These are phyloP conservation scores for Unio pictorum DNA, from an alignment of 2,888 invertebrate genomes.

Conservation along the genomic window DNA sequence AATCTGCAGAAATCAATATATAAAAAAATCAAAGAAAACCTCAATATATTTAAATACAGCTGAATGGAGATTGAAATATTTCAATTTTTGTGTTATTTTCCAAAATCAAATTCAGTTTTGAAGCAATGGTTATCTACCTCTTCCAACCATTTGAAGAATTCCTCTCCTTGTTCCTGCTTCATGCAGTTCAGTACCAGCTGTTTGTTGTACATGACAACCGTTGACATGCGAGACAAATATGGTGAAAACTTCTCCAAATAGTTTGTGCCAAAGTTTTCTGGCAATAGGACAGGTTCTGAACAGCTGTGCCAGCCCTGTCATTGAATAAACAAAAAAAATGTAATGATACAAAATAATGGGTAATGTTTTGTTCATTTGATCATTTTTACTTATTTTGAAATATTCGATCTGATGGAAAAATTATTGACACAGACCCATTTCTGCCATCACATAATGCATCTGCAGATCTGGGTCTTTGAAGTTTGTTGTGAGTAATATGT, in stretches of 20 bases:
- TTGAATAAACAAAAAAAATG: not conserved
- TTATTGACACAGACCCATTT: too few species aligned
- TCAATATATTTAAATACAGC: too few species aligned
- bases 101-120: not conserved
- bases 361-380: not conserved
- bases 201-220: constrained; percentile 62
- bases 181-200: constrained; percentile 45
- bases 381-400: not conserved
- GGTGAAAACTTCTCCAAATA: constrained; percentile 52
- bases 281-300: constrained; percentile 44
- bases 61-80: too few species aligned
- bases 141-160: constrained; percentile 55
- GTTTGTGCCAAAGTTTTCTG: constrained; percentile 41
- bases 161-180: constrained; percentile 47
- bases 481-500: too few species aligned
- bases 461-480: too few species aligned
- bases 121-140: constrained; percentile 43
- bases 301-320: constrained; percentile 65
- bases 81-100: too few species aligned
- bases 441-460: too few species aligned
- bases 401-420: too few species aligned
- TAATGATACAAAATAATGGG: not conserved
- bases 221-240: constrained; percentile 58
- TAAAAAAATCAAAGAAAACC: too few species aligned
- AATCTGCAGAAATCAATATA: too few species aligned